Conservation (phyloP, 2,113 vertebrate species). For the Nyctibius bracteatus region DNA sequence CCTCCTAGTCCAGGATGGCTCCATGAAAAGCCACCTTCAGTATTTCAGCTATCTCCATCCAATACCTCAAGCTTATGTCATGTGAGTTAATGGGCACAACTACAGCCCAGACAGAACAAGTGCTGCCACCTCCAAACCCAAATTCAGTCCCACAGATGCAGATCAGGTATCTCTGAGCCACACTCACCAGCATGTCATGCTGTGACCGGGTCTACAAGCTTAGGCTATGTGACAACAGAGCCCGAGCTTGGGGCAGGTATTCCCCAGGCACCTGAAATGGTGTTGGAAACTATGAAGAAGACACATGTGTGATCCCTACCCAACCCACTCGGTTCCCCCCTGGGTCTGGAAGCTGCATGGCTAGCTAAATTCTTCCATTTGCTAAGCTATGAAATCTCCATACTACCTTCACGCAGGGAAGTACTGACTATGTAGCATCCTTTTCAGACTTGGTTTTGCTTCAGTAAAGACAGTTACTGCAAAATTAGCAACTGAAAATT, state of each 20-base stretch:
- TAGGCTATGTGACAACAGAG: not conserved
- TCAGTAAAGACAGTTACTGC: not conserved
- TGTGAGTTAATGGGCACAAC: not conserved
- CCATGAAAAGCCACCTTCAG: not conserved
- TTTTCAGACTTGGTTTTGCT: not conserved
- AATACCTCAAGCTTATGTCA: fast-evolving
- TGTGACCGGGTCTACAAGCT: not conserved
- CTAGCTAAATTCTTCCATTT: not conserved
- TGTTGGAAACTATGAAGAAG: not conserved
- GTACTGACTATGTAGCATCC: not conserved
- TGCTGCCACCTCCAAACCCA: not conserved
- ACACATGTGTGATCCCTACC: fast-evolving
- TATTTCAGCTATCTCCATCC: not conserved
- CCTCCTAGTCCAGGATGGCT: not conserved
- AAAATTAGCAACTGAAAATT: not conserved
- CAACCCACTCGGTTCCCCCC: not conserved
- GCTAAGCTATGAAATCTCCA: not conserved
- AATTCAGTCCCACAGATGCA: not conserved
- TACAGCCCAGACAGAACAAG: not conserved
- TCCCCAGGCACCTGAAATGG: not conserved
- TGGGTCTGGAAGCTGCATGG: not conserved
- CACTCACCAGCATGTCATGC: not conserved
- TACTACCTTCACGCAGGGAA: not conserved
- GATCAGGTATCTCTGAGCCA: not conserved
- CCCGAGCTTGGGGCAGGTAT: not conserved